Evolutionary conservation across 2,888 invertebrate genomes (phyloP), one percentile per base, ranked within the genome.

Genomic region (Ypsolopha sequella): DNA sequence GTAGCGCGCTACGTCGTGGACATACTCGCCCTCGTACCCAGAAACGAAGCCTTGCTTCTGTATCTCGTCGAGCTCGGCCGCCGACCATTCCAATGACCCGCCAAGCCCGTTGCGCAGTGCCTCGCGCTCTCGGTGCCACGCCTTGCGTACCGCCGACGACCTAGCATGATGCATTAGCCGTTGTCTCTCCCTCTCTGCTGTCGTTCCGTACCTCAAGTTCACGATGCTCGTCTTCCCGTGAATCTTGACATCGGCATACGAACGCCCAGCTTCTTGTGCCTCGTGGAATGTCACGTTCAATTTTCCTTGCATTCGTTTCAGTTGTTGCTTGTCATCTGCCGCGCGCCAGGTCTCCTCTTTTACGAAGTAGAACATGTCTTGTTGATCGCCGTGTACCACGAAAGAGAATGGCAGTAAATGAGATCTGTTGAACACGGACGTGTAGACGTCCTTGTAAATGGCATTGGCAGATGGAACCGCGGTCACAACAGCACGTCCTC

Each of bases 201-300:
- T 95, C 11, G 97, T 96, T 44, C 98, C 98, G 70, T 98, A 98
- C n/a, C 97, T 90, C 57, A 98, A 85, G 73, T 97, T 97, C 58
- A 98, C 92, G 47, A 97, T 93, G 57, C 96, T 95, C 71, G 95
- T 95, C 43, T 91, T 89, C 0, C 96, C 95, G 70, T 96, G 96
- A 60, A 98, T 95, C 76, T 96, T 95, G 7, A 98, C 95, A 74
- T 95, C 95, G 55, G 93, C 89, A 63, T 93, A 93, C 60, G 92
- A 92, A 58, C 91, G 89, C 2, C 93, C 93, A 56, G 92, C 92
- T 65, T 94, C 94, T 49, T 90, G 90, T 38, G 91, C 91, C 70
- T 96, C 95, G 74, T 96, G 95, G 89, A 95, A 95, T 24, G 96
- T 96, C 51, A 95, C 95, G 73, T 97, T 97, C 47, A 96, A 92